Base-by-base conservation (phyloP, 2,888 invertebrate species). In the Harmothoe impar region DNA sequence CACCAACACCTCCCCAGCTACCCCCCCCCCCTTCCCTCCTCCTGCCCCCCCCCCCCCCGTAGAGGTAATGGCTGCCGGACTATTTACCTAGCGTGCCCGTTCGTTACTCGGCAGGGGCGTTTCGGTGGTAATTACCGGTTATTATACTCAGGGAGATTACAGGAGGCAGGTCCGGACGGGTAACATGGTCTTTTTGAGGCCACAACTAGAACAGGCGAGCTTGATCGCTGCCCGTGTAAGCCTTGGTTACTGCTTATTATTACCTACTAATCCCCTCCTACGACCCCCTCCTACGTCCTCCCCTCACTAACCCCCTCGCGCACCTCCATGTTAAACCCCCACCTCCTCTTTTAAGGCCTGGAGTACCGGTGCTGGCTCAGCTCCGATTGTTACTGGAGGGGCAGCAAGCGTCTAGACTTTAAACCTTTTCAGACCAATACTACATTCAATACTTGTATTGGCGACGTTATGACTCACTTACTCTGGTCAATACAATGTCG, bases 121-220 rank as follows among this genome's bases (percentile, higher is more conserved):
- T 52, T 86, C 5, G 86, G 25, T 20, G 17, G 56, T 86, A 86
- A 86, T 86, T 86, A 86, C 54, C 31, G 0, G 52, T 86, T 86
- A 54, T 86, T 86, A 81, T 35, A n/a, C 84, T 17, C 10, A 0
- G 1, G 3, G 52, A 29, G 84, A 43, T 84, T 43, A 84, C 33
- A 77, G 77, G 77, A 29, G 29, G 31, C 43, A 62, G 62, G 20
- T 15, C 62, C n/a, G 23, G 62, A 62, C 62, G 3, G 62, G 62
- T 62, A 62, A 62, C 62, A 62, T n/a, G n/a, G 7, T 62, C n/a
- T 20, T 62, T 62, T n/a, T 62, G 7, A n/a, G 62, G 15, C 62
- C 62, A n/a, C 62, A n/a, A 20, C 20, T 62, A 20, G 15, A 62
- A 15, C 62, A 62, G 62, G 3, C 62, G 20, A 15, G 62, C 3